These are phyloP conservation scores for Amphipoea oculea DNA, from an alignment of 2,888 invertebrate genomes.

Conservation along the genomic window DNA sequence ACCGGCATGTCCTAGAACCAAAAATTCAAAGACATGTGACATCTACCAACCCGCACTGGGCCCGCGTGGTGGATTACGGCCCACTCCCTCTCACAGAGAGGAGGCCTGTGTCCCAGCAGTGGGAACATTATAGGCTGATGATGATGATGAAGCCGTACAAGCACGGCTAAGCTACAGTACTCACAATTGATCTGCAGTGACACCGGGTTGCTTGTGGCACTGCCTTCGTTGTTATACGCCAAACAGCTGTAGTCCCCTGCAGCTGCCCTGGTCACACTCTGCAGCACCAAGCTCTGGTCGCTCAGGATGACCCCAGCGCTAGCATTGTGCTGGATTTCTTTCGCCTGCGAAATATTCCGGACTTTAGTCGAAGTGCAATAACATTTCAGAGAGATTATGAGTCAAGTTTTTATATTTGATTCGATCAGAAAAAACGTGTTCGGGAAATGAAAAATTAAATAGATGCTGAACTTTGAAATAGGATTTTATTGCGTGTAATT, in stretches of 20 bases:
- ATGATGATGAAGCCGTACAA: too few species aligned
- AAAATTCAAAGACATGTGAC: too few species aligned
- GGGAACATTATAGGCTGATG: too few species aligned
- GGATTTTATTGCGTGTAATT: neutral
- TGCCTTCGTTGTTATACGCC: conserved; percentile 96
- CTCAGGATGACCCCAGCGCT: conserved; percentile 95
- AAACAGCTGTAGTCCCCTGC: conserved; percentile 97
- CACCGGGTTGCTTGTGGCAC: conserved; percentile 96
- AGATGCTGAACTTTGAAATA: neutral
- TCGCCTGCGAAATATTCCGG: conserved; percentile 89
- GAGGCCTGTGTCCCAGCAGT: too few species aligned
- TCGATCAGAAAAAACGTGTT: neutral
- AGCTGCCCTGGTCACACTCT: conserved; percentile 94
- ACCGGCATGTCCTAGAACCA: too few species aligned
- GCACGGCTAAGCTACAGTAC: conserved; percentile 73
- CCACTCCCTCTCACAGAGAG: too few species aligned
- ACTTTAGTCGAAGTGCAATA: neutral
- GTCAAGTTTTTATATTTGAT: neutral
- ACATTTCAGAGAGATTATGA: neutral
- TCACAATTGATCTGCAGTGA: conserved; percentile 96
- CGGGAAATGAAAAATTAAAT: too few species aligned
- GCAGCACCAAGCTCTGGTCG: conserved; percentile 97
- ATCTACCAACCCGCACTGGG: too few species aligned
- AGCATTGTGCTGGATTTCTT: conserved; percentile 94
- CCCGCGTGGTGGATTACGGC: too few species aligned